Evolutionary conservation across 2,888 invertebrate species (phyloP), one percentile per base, ranked within the genome.

Genomic region (Aphrophora alni): DNA sequence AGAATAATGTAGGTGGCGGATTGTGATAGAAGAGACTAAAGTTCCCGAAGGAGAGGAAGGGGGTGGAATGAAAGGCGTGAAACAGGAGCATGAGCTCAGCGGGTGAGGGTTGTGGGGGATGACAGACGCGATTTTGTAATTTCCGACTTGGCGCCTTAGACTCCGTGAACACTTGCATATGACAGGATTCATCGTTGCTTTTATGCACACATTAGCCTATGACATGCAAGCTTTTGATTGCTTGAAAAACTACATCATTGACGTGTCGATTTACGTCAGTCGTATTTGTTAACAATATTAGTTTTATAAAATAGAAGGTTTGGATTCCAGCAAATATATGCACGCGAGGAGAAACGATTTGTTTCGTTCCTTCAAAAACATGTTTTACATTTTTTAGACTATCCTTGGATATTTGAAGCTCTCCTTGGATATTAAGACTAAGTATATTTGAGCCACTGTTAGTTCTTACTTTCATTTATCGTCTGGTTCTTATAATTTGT

Each of bases 91-190:
- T 69, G 38, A 24, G 71, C 72, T 72, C 71, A 71, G 86, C 87
- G 85, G 87, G 87, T 85, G 87, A 87, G 87, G 87, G 88, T 87
- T 88, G 88, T 87, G 89, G 89, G 88, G 88, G 90, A 89, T 89
- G 89, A 89, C 87, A 88, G 90, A 88, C 89, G 89, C 88, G 90
- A 90, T 89, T 81, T 81, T 81, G 78, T 79, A 81, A 90, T 89
- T 88, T 89, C 89, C 89, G 91, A 91, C 89, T 91, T 91, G 91
- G 59, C 83, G 83, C 24, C 84, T 82, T 72, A 83, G 81, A 73
- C 33, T 68, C n/a, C 44, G 51, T 38, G 44, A 75, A 72, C 81
- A 81, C 38, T 77, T 81, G 81, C 75, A 27, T 38, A 72, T 81
- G 81, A 81, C 81, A 81, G 81, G 72, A 77, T 70, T 44, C 81